Evolutionary conservation across 2,113 vertebrate genomes (phyloP).

Genomic region (Amazona guildingii): DNA sequence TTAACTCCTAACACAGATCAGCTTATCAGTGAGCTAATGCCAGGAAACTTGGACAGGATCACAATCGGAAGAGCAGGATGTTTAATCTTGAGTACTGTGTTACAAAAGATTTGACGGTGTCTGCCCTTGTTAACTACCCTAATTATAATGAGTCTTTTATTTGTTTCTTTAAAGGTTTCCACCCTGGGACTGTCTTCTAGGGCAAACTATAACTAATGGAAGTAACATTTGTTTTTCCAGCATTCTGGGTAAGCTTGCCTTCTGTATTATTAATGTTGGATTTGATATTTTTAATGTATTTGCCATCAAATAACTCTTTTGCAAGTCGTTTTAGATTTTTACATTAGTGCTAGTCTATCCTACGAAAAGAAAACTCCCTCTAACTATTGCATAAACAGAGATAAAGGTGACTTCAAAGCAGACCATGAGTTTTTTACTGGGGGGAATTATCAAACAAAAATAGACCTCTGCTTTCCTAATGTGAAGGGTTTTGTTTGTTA

Average conservation of each 20-base stretch:
- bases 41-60: constrained; percentile 24
- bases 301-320: neutral
- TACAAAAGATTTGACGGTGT: constrained; percentile 6
- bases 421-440: neutral
- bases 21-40: constrained; percentile 2
- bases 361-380: neutral
- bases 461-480: neutral
- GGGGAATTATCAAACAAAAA: neutral
- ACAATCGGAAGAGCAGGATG: constrained; percentile 3
- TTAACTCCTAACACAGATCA: neutral
- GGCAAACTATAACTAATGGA: constrained; percentile 40
- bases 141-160: constrained; percentile 18
- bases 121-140: neutral
- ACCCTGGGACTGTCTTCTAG: neutral
- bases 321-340: neutral
- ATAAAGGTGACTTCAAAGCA: neutral
- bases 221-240: constrained; percentile 33
- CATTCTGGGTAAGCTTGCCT: constrained; percentile 35
- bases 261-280: neutral
- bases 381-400: neutral
- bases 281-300: neutral
- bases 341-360: neutral
- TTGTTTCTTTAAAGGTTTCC: neutral
- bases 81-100: constrained; percentile 24
- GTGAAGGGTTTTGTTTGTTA: neutral